phyloP scores from a whole-genome alignment of 2,888 invertebrate genomes.

The Hetaerina titia region DNA sequence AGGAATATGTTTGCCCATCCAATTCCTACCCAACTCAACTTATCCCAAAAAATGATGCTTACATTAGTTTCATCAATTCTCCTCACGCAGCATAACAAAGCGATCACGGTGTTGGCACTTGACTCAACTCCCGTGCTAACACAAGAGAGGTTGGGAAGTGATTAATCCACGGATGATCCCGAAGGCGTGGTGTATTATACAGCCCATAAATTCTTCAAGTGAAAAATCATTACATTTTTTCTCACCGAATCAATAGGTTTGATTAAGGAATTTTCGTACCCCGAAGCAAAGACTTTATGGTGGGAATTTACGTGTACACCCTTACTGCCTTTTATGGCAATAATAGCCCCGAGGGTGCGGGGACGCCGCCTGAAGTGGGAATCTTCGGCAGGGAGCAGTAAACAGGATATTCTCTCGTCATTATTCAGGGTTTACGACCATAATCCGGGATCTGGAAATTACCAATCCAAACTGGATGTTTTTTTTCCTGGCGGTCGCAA shows the following conservation, averaged over 20 bases:
- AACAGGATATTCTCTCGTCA: conserved; percentile 56
- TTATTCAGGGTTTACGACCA: conserved; percentile 36
- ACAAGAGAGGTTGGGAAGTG: not conserved
- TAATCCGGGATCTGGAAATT: conserved; percentile 55
- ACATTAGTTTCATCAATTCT: not conserved
- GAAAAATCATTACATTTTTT: conserved; percentile 6
- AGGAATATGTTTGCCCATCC: not conserved
- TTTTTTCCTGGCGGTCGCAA: not conserved
- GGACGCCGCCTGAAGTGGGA: not conserved
- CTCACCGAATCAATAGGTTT: conserved; percentile 9
- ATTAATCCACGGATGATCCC: not conserved
- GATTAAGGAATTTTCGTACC: not conserved
- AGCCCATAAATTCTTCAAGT: not conserved
- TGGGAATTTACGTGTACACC: conserved; percentile 1
- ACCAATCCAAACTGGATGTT: conserved; percentile 33
- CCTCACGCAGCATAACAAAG: not conserved
- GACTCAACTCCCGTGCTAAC: not conserved
- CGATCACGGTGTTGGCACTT: conserved; percentile 1
- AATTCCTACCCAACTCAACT: not conserved
- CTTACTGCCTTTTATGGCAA: conserved; percentile 37
- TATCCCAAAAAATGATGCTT: not conserved
- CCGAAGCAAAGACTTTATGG: conserved; percentile 35
- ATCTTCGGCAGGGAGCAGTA: conserved; percentile 51
- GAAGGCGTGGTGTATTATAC: not conserved
- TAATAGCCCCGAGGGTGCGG: not conserved